Percentiles rank a stretch among this genome's conserved stretches.
These are phyloP conservation scores for Apoderus coryli DNA, from an alignment of 2,888 invertebrate species.

Conservation along the genomic window DNA sequence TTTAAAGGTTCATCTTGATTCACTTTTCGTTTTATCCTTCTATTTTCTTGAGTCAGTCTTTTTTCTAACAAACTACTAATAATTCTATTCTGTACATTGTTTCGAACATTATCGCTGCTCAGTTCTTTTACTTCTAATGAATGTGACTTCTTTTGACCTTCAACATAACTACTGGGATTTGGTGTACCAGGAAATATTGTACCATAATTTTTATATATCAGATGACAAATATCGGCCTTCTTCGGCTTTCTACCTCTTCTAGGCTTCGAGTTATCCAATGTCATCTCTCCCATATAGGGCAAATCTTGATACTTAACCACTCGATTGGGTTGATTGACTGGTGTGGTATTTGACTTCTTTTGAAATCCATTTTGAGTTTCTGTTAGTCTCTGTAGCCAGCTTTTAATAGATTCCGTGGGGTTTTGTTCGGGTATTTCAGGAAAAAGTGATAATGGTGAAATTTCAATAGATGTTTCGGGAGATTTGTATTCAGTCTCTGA, in stretches of 20 bases:
- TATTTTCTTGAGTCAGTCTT: conserved; percentile 52
- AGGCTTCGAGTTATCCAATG: conserved; percentile 75
- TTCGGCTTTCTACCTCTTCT: conserved; percentile 78
- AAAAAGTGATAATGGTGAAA: conserved; percentile 13
- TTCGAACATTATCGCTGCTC: conserved; percentile 32
- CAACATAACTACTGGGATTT: conserved; percentile 36
- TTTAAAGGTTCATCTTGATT: conserved; percentile 64
- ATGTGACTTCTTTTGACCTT: conserved; percentile 25
- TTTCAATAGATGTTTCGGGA: conserved; percentile 15
- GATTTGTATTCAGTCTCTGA: conserved; percentile 21
- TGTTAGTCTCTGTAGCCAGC: conserved; percentile 62
- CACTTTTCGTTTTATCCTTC: conserved; percentile 20
- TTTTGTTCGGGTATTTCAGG: conserved; percentile 29
- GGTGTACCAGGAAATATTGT: conserved; percentile 70
- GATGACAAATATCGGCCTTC: conserved; percentile 82
- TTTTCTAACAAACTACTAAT: conserved; percentile 56
- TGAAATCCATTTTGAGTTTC: conserved; percentile 49
- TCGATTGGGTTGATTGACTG: too few relatives aligned
- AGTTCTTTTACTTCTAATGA: conserved; percentile 13
- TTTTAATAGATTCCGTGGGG: conserved; percentile 52
- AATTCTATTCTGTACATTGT: conserved; percentile 51
- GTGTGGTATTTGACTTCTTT: conserved; percentile 24
- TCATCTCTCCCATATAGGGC: conserved; percentile 88
- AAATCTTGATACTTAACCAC: conserved; percentile 66
- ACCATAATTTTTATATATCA: conserved; percentile 84